Evolutionary conservation across 2,797 vertebrate genomes (phyloP).

Genomic region (Parauchenoglanis punctatus): DNA sequence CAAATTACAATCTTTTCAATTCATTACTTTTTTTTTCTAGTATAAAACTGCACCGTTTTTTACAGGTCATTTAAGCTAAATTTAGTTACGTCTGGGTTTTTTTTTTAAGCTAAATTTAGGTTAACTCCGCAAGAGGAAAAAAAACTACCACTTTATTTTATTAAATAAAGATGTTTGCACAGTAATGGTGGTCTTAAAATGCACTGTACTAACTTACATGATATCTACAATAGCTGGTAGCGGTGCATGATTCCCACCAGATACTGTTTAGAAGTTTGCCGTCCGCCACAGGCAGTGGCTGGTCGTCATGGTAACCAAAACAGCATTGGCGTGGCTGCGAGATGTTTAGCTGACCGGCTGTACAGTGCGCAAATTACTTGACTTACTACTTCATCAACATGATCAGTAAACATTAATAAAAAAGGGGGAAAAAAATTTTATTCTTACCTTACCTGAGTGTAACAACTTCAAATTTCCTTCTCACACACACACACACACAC

Average conservation of each 20-base stretch:
- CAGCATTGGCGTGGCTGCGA: background rate
- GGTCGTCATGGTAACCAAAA: slow-evolving; percentile 2
- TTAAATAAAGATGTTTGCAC: background rate
- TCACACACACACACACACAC: slow-evolving; percentile 44
- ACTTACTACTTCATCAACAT: background rate
- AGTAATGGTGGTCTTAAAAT: too few species aligned
- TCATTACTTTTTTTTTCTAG: background rate
- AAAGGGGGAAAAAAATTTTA: background rate
- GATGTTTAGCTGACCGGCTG: background rate
- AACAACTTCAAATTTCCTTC: background rate
- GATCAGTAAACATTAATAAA: background rate
- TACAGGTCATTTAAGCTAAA: background rate
- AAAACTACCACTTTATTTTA: too few species aligned
- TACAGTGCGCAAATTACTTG: background rate
- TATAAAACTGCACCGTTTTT: background rate
- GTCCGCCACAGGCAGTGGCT: background rate
- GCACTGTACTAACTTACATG: background rate
- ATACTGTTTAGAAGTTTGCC: background rate
- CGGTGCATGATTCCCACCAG: background rate
- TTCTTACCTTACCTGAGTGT: slow-evolving; percentile 66
- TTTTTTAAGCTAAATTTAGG: background rate
- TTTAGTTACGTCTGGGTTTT: background rate
- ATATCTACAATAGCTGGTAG: background rate
- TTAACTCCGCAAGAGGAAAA: background rate
- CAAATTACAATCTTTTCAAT: background rate